A percentile compares a stretch with the other conserved stretches of the same genome.
Evolutionary conservation across 2,888 invertebrate genomes (phyloP).

Genomic region (Sesamia inferens): DNA sequence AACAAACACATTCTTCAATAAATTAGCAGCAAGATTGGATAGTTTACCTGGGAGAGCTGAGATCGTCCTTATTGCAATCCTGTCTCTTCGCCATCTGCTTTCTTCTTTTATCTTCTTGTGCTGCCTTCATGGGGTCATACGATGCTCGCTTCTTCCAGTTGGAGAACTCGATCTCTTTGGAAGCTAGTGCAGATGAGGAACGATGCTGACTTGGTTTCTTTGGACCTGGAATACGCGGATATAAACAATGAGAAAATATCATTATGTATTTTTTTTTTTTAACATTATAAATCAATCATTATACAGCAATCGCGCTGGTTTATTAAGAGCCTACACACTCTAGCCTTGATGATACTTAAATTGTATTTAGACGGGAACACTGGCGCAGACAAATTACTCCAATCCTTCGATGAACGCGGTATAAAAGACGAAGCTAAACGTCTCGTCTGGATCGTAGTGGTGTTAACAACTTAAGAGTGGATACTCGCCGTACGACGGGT

Average conservation of each 20-base stretch:
- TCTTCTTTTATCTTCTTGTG: slow-evolving; percentile 95
- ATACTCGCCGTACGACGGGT: too few species aligned
- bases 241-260: background rate
- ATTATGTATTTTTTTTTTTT: background rate
- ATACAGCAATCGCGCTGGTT: too few species aligned
- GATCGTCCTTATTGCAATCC: slow-evolving; percentile 84
- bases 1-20: background rate
- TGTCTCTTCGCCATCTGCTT: slow-evolving; percentile 83
- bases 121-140: slow-evolving; percentile 97
- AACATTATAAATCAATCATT: too few species aligned
- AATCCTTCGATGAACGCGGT: too few species aligned
- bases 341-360: too few species aligned
- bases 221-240: slow-evolving; percentile 74
- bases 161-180: slow-evolving; percentile 94
- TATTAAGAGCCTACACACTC: too few species aligned
- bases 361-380: too few species aligned
- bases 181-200: slow-evolving; percentile 91
- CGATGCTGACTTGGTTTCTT: slow-evolving; percentile 91
- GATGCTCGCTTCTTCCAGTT: slow-evolving; percentile 97
- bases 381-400: too few species aligned
- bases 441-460: too few species aligned
- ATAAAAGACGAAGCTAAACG: too few species aligned
- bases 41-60: slow-evolving; percentile 84
- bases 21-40: background rate
- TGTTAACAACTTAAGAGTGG: too few species aligned